A percentile compares a stretch with the other conserved stretches of the same genome.
Evolutionary conservation across 2,797 vertebrate genomes (phyloP).

Genomic region (Sebastes trivittatus): DNA sequence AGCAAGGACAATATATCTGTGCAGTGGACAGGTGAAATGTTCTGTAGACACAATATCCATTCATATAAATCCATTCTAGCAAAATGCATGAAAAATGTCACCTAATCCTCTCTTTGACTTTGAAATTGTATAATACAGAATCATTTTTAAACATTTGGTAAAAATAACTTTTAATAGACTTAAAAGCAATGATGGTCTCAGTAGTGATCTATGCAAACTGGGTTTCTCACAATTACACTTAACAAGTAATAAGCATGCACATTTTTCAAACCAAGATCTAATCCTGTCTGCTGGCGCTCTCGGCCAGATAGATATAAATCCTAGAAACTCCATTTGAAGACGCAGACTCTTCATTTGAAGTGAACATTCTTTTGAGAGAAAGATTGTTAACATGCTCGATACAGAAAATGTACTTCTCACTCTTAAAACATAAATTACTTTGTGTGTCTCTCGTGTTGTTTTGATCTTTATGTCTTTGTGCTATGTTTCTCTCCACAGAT

Average conservation of each 20-base stretch:
- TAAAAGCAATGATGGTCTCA: not conserved
- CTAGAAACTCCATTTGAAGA: not conserved
- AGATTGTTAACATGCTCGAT: not conserved
- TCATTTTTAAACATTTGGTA: not conserved
- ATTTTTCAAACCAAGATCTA: not conserved
- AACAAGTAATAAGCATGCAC: not conserved
- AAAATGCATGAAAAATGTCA: not conserved
- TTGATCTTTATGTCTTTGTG: not conserved
- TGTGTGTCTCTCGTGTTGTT: not conserved
- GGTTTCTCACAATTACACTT: not conserved
- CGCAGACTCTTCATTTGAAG: not conserved
- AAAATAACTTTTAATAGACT: not conserved
- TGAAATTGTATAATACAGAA: not conserved
- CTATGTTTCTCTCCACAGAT: conserved; percentile 78
- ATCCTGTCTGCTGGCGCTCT: not conserved
- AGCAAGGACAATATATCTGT: not conserved
- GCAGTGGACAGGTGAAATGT: not conserved
- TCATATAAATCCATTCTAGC: not conserved
- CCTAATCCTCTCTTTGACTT: not conserved
- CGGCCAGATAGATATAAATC: not conserved
- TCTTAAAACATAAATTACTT: not conserved
- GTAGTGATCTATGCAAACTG: not conserved
- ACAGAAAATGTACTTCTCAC: not conserved
- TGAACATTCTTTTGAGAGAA: not conserved
- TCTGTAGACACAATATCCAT: not conserved